Evolutionary conservation across 2,797 vertebrate genomes (phyloP).

Genomic region (Siniperca undulata): DNA sequence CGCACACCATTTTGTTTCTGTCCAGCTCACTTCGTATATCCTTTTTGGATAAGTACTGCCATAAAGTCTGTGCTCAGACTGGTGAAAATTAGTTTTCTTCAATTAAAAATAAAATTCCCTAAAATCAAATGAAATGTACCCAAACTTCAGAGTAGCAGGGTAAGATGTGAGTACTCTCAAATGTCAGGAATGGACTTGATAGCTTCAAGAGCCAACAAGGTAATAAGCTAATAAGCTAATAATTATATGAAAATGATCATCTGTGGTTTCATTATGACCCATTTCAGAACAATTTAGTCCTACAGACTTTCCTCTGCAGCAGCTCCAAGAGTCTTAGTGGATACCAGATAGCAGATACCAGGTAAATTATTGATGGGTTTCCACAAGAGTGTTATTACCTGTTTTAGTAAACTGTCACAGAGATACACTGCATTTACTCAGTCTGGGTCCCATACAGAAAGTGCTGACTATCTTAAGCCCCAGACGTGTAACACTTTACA

Average conservation of each 20-base stretch:
- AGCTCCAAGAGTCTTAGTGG: not conserved
- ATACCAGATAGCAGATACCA: not conserved
- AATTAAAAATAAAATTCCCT: not conserved
- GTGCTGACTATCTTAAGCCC: not conserved
- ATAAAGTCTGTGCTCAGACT: not conserved
- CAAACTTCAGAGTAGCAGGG: not conserved
- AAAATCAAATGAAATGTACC: not conserved
- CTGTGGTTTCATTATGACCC: not conserved
- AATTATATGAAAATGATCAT: constrained; percentile 7
- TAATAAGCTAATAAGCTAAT: too few species aligned
- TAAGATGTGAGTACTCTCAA: not conserved
- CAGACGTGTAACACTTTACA: not conserved
- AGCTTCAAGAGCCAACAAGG: not conserved
- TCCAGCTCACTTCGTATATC: not conserved
- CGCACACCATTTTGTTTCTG: not conserved
- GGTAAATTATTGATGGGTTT: not conserved
- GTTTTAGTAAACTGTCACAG: not conserved
- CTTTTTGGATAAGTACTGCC: not conserved
- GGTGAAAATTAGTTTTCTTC: not conserved
- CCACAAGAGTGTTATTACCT: not conserved
- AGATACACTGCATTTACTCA: not conserved
- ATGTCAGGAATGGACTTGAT: not conserved
- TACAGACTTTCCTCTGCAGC: not conserved
- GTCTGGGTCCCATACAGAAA: not conserved
- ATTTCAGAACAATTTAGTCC: constrained; percentile 3